Conservation (phyloP, 92 coral and sea anemone genomes). For the Meandrina meandrites region DNA sequence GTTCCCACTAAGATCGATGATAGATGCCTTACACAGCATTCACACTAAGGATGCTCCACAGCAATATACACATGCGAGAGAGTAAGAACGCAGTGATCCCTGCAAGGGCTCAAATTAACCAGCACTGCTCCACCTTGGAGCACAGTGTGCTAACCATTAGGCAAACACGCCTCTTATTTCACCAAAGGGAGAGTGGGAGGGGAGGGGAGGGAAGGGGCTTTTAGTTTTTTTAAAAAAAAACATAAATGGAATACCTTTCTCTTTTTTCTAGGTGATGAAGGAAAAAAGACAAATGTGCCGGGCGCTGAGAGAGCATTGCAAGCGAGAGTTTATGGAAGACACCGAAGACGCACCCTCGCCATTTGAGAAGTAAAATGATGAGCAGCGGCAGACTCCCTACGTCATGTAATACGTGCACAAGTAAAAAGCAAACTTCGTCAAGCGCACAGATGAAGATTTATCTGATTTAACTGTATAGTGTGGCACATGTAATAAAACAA, state of each 20-base stretch:
- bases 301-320: neutral
- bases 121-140: no score
- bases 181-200: no score
- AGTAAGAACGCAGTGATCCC: no score
- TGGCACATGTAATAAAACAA: neutral
- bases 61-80: no score
- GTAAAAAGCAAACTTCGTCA: neutral
- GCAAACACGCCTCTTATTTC: no score
- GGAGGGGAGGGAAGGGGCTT: no score
- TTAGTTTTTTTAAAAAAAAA: neutral
- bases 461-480: neutral
- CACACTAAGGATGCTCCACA: no score
- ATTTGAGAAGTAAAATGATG: neutral
- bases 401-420: neutral
- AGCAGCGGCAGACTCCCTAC: neutral
- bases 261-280: neutral
- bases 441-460: neutral
- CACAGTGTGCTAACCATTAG: no score
- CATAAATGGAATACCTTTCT: neutral
- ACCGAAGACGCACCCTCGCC: neutral
- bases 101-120: no score
- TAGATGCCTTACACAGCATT: no score
- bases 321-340: neutral
- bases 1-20: no score
- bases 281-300: slow-evolving; percentile 8